A percentile compares a stretch with the other conserved stretches of the same genome.
These are phyloP conservation scores for Willisornis vidua DNA, from an alignment of 2,113 vertebrate genomes.

Conservation along the genomic window DNA sequence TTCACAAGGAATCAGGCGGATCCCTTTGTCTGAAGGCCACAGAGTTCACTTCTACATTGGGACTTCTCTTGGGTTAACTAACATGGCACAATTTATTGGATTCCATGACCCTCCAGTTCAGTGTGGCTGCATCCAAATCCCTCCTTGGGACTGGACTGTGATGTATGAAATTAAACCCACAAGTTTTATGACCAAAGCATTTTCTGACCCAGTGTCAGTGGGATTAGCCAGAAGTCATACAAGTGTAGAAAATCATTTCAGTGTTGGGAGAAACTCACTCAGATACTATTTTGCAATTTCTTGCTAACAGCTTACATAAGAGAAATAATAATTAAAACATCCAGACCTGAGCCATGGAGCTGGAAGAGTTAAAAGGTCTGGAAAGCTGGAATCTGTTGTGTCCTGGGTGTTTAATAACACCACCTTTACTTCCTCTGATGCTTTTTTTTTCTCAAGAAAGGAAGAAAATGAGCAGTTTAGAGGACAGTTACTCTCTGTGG, in stretches of 20 bases:
- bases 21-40: background rate
- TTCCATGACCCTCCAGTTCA: background rate
- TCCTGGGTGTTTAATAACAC: background rate
- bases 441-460: background rate
- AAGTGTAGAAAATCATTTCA: background rate
- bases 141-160: background rate
- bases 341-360: background rate
- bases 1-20: background rate
- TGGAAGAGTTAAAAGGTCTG: background rate
- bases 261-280: background rate
- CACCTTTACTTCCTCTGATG: background rate
- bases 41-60: background rate
- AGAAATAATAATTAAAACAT: background rate
- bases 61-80: background rate
- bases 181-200: background rate
- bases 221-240: background rate
- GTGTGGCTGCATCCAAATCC: fast-evolving
- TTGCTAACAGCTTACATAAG: background rate
- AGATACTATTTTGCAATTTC: background rate
- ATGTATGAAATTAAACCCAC: too few species aligned
- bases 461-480: background rate
- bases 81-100: background rate
- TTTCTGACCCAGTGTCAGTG: background rate
- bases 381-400: background rate
- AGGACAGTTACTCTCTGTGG: slow-evolving; percentile 26